Evolutionary conservation across 2,113 vertebrate species (phyloP), one percentile per base, ranked within the genome.

Genomic region (Manacus vitellinus): DNA sequence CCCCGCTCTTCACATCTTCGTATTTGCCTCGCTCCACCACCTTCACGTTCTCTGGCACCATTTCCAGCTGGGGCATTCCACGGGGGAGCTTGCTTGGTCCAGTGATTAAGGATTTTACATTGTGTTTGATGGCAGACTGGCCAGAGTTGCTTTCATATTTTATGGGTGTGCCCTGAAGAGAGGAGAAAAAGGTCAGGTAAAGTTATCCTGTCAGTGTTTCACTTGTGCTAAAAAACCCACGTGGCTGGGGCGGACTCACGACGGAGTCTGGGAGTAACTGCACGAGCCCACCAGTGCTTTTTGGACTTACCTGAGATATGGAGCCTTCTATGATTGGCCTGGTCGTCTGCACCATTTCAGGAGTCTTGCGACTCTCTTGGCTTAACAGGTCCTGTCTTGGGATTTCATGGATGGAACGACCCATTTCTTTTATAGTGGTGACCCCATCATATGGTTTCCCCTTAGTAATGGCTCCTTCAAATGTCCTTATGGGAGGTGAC

Each of bases 341-440:
- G 35, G 94, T 68, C 4, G 97, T 98, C 95, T 98, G 98, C 35
- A 98, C 97, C 59, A 99, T 97, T 71, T 99, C 99, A 17, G 99
- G 99, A 79, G 99, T 99, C 97, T 99, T 99, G 73, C 99, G 98
- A 89, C 98, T 98, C 89, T 99, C 99, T 95, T 99, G 99, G 94
- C 98, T 98, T 24, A 98, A 35, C 39, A 98, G 97, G 65, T 99
- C 99, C 97, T 99, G 99, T 30, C 99, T 97, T n/a, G 99, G 99
- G 86, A 99, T 99, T 97, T 99, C 99, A 4, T 99, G 99, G 97
- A 99, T 99, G 54, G 99, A 99, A 58, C 99, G 99, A 10, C 99
- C 99, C 98, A 99, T 99, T 94, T 99, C 99, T 96, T 99, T 99
- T 86, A 99, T 99, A 54, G 99, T 99, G 92, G 99, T 99, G 55